These are phyloP conservation scores for Lichenostomus cassidix DNA, from an alignment of 2,113 vertebrate species.

Conservation along the genomic window DNA sequence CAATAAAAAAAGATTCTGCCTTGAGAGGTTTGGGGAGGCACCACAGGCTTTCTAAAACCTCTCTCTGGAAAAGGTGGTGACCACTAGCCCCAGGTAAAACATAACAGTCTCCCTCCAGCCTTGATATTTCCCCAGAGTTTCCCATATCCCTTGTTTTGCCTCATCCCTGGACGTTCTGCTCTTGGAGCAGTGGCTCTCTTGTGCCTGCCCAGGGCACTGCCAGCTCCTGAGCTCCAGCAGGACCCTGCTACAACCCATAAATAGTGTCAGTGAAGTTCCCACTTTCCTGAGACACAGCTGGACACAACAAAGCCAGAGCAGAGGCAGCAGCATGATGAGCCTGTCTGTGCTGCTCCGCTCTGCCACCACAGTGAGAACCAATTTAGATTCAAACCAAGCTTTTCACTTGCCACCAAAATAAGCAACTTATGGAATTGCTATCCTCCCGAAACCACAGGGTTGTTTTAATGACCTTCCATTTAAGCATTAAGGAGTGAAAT, in stretches of 20 bases:
- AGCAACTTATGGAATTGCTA: not conserved
- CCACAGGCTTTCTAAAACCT: not conserved
- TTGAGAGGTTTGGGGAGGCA: not conserved
- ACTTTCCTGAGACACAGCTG: not conserved
- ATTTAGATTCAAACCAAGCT: not conserved
- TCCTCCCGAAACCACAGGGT: conserved; percentile 28
- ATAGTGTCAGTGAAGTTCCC: not conserved
- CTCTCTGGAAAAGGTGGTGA: not conserved
- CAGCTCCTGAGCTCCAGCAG: not conserved
- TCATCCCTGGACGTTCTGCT: rapidly evolving
- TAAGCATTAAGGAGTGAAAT: conserved; percentile 53
- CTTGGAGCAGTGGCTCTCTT: not conserved
- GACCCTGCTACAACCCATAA: not conserved
- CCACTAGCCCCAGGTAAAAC: not conserved
- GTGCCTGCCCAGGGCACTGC: not conserved
- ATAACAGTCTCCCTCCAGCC: not conserved
- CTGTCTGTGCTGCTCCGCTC: not conserved
- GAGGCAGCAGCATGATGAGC: not conserved
- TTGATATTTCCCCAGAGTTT: not conserved
- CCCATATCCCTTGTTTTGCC: not conserved
- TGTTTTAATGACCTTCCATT: conserved; percentile 53
- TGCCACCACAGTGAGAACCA: not conserved
- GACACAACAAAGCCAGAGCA: not conserved
- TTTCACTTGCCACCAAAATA: conserved; percentile 41
- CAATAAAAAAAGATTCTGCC: not conserved